These are phyloP conservation scores for Anolis apletophallus DNA, from an alignment of 2,797 vertebrate genomes.

Conservation along the genomic window DNA sequence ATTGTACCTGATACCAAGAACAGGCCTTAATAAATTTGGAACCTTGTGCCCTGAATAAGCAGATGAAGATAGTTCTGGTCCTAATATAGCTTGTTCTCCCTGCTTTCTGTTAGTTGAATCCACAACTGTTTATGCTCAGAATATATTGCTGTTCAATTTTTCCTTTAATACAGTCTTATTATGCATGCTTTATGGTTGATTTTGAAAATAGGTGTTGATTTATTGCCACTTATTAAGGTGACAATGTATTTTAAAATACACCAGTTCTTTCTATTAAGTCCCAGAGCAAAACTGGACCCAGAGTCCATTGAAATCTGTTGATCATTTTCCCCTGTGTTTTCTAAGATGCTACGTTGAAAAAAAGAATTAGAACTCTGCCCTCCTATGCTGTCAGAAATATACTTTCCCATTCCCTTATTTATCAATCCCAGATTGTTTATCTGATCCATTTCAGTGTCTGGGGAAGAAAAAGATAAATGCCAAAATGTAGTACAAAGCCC, in stretches of 20 bases:
- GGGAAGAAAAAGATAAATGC: background rate
- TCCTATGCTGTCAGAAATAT: background rate
- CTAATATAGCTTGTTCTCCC: slow-evolving; percentile 21
- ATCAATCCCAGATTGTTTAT: background rate
- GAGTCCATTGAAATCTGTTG: background rate
- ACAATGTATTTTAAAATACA: too few relatives aligned
- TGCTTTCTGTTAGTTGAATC: slow-evolving; percentile 25
- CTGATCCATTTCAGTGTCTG: background rate
- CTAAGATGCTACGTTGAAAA: background rate
- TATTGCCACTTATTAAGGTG: background rate
- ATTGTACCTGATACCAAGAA: slow-evolving; percentile 58
- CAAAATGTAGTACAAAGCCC: background rate
- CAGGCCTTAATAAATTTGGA: slow-evolving; percentile 52
- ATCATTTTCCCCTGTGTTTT: background rate
- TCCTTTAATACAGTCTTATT: background rate
- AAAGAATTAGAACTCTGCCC: background rate
- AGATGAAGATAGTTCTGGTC: background rate
- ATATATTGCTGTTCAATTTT: background rate
- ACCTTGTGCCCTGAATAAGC: slow-evolving; percentile 43
- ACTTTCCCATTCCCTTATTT: background rate
- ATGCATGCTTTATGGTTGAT: background rate
- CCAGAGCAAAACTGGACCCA: background rate
- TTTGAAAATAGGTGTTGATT: background rate
- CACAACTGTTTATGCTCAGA: background rate
- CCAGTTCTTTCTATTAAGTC: background rate